Evolutionary conservation across 2,113 vertebrate species (phyloP), one percentile per base, ranked within the genome.

Genomic region (Eulacestoma nigropectus): DNA sequence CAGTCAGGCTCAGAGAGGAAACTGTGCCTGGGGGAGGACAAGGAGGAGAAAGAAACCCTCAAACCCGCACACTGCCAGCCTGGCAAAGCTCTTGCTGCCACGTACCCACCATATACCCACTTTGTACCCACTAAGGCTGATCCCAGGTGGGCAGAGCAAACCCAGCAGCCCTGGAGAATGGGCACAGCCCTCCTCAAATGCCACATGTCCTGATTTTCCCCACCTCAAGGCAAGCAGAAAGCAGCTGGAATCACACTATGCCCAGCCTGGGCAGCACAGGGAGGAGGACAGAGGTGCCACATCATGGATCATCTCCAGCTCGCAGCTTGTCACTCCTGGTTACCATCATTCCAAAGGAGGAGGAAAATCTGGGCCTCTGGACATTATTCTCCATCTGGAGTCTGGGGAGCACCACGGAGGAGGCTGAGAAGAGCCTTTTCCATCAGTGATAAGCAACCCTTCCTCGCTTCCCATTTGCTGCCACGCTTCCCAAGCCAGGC

Each of bases 91-190:
- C 39, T 20, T 27, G 42, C 22, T 63, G 59, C 12, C 56, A 56
- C 1, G 7, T 7, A 6, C 57, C 63, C 39, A 35, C 12, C 39
- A 2, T 0, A 1, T 3, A 3, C 32, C 23, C 70, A 6, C 25
- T 30, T 6, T 23, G 70, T 50, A 15, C 53, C 53, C 53, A 33
- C 18, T 47, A 8, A 10, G 46, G 67, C 56, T 30, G 56, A 20
- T 32, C 16, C 37, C 41, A 27, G 37, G 6, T 1, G 15, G 63
- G 63, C 69, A 88, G 7, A 50, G 46, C 68, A 68, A 88, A 83
- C 56, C 46, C 74, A n/a, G 8, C 46, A 25, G 27, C 3, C 19
- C 68, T 35, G 55, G n/a, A 42, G 46, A 32, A 41, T 0, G 17
- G 39, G 12, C 1, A 17, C 2, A 83, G 20, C 33, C 39, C 39